phyloP scores from a whole-genome alignment of 1,140 invertebrate species.

The Rhyacophila brunnea region DNA sequence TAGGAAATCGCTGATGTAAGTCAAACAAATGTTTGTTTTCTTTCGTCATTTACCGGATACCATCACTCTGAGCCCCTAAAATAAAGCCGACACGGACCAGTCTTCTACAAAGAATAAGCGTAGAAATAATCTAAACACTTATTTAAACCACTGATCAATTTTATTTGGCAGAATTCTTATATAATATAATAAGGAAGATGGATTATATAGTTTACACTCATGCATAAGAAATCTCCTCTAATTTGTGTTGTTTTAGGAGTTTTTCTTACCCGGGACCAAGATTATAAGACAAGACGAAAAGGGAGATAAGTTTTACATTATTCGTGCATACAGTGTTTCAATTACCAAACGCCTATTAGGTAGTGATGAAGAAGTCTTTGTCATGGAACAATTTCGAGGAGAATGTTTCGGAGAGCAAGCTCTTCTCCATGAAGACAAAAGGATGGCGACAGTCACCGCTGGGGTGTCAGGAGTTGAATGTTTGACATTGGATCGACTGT shows the following conservation, averaged over 20 bases:
- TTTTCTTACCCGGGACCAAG: constrained; percentile 79
- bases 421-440: constrained; percentile 74
- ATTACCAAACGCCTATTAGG: constrained; percentile 66
- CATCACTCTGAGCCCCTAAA: no score
- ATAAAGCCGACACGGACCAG: no score
- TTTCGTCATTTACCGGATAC: no score
- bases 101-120: no score
- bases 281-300: constrained; percentile 91
- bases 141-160: no score
- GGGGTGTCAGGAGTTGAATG: constrained; percentile 86
- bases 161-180: no score
- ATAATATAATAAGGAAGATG: no score
- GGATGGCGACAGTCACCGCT: constrained; percentile 87
- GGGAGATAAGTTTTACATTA: constrained; percentile 96
- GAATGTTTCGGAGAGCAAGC: constrained; percentile 82
- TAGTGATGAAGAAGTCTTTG: constrained; percentile 57
- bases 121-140: no score
- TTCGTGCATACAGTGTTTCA: constrained; percentile 84
- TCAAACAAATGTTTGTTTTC: no score
- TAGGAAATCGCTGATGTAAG: no score
- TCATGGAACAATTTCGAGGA: constrained; percentile 67
- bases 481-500: constrained; percentile 82
- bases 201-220: no score
- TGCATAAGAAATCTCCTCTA: no score
- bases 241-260: constrained; percentile 64